Percentiles rank a stretch among this genome's conserved stretches.
Evolutionary conservation across 2,797 vertebrate genomes (phyloP).

Genomic region (Salarias fasciatus): DNA sequence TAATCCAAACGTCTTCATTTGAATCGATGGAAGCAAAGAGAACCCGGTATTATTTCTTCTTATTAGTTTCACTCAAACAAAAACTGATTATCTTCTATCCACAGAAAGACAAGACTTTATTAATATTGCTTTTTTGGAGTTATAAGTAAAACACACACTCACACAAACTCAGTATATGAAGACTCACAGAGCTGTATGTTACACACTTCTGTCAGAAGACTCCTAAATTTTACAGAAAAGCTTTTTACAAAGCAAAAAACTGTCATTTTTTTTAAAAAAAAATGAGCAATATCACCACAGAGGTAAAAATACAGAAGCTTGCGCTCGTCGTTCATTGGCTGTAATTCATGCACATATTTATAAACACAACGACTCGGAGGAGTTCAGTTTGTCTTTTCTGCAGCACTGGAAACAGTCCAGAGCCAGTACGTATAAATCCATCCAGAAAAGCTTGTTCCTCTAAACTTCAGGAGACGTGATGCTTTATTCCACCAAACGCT

Average conservation of each 20-base stretch:
- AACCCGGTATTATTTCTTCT: too few relatives aligned
- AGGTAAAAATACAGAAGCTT: conserved; percentile 16
- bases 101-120: conserved; percentile 12
- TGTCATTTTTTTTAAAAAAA: conserved; percentile 47
- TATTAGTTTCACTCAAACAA: too few relatives aligned
- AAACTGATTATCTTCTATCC: not conserved
- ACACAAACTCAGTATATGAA: conserved; percentile 1
- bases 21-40: too few relatives aligned
- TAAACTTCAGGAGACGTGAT: not conserved
- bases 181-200: conserved; percentile 76
- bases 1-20: too few relatives aligned
- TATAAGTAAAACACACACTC: conserved; percentile 44
- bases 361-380: conserved; percentile 17
- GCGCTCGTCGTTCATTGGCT: conserved; percentile 7
- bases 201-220: conserved; percentile 80
- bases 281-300: conserved; percentile 48
- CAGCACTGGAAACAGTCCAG: too few relatives aligned
- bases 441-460: conserved; percentile 2
- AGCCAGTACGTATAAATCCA: not conserved
- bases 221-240: conserved; percentile 74
- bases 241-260: conserved; percentile 82
- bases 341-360: conserved; percentile 8
- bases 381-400: too few relatives aligned
- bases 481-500: not conserved
- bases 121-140: conserved; percentile 32